Evolutionary conservation across 2,113 vertebrate genomes (phyloP), one percentile per base, ranked within the genome.

Genomic region (Tragelaphus strepsiceros): DNA sequence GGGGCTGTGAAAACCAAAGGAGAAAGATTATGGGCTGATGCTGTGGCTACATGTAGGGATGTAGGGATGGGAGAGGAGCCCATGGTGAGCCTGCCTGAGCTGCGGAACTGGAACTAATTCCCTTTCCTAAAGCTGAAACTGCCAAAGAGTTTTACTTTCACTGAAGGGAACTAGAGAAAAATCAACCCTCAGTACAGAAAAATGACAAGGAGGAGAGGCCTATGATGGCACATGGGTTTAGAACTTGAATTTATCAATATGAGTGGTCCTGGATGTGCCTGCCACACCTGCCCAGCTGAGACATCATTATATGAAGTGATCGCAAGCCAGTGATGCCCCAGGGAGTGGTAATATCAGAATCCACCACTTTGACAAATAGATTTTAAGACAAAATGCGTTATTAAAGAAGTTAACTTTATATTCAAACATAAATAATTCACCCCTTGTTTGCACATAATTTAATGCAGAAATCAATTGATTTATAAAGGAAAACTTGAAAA

Each of bases 311-410:
- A 53, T 84, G 88, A 89, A n/a, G 7, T 67, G 58, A 67, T 30
- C 26, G 84, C 19, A 51, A 21, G n/a, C 14, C 82, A 88, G 14
- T 84, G 62, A 26, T 54, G 32, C 32, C 11, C 32, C n/a, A 93
- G 51, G 43, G 4, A 88, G 28, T 59, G 46, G n/a, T 26, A 64
- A 43, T n/a, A 71, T 59, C 58, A 46, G 81, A 90, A 67, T 74
- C 28, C 82, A 56, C n/a, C 6, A 24, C 30, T 78, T 64, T 91
- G 30, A 67, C 24, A 64, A 32, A 21, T 6, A 85, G 11, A 84
- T 77, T 90, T 93, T 74, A 84, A 96, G 56, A 61, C n/a, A 91
- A 93, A 94, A 82, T 74, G 28, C 8, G 22, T 81, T 96, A 39
- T 81, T 49, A 81, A 30, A 56, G 71, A 86, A 35, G 15, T 16